These are phyloP conservation scores for Lasioglossum zephyrum DNA, from an alignment of 2,888 invertebrate species.

Conservation along the genomic window DNA sequence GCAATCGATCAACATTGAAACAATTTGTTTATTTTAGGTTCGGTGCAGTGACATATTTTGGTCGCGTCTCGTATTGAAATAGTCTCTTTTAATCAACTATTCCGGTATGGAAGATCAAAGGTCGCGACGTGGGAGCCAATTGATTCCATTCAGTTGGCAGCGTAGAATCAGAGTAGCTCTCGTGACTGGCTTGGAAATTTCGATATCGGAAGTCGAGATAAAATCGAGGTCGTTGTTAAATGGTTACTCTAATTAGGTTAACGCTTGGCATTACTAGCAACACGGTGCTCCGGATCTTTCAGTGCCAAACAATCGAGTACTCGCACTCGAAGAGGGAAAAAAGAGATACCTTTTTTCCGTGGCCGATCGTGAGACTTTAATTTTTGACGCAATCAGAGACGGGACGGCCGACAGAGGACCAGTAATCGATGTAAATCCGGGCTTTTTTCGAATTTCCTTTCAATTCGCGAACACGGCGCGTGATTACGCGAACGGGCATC, in stretches of 20 bases:
- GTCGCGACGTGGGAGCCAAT: background rate
- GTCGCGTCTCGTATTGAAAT: background rate
- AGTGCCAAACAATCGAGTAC: background rate
- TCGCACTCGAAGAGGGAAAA: background rate
- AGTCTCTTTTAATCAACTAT: background rate
- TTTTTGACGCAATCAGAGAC: background rate
- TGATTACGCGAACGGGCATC: constrained; percentile 49
- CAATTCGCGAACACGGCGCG: constrained; percentile 20
- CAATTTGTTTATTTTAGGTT: background rate
- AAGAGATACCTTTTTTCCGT: background rate
- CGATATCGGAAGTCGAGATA: background rate
- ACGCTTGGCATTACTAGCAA: background rate
- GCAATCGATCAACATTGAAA: constrained; percentile 12
- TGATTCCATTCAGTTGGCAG: constrained; percentile 15
- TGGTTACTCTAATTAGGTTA: constrained; percentile 11
- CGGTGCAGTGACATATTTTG: background rate
- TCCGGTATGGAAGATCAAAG: background rate
- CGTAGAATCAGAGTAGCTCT: background rate
- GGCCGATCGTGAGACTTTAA: background rate
- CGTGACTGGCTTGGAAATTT: background rate
- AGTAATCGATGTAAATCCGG: constrained; percentile 7
- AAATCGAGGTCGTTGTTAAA: constrained; percentile 1
- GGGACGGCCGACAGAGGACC: background rate
- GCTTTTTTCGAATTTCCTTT: background rate
- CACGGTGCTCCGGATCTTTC: background rate